Evolutionary conservation across 2,888 invertebrate species (phyloP).

Genomic region (Standfussiana lucernea): DNA sequence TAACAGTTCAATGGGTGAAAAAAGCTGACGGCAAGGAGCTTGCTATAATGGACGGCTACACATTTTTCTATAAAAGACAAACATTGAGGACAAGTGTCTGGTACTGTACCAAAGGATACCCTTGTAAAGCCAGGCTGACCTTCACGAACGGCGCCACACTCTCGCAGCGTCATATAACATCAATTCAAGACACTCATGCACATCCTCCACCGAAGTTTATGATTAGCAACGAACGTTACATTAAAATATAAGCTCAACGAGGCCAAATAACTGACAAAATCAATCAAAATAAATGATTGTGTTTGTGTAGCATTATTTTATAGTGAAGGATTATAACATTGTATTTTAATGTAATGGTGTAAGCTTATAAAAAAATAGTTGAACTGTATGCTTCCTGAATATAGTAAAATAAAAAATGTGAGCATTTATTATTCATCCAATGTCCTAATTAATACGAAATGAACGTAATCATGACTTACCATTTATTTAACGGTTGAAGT

Average conservation of each 20-base stretch:
- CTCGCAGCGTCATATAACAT: background rate
- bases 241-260: background rate
- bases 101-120: background rate
- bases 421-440: background rate
- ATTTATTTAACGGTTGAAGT: background rate
- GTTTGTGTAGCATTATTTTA: background rate
- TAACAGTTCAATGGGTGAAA: background rate
- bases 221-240: background rate
- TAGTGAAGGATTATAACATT: too few species aligned
- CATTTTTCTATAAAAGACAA: background rate
- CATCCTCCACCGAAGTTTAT: background rate
- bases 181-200: background rate
- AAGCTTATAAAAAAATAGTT: too few species aligned
- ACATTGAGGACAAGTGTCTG: background rate
- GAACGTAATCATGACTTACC: background rate
- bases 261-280: background rate
- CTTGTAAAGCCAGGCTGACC: background rate
- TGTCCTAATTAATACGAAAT: background rate
- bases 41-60: background rate
- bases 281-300: background rate
- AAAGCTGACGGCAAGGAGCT: background rate
- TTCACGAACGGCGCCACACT: background rate
- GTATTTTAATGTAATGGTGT: too few species aligned
- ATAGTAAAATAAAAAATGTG: too few species aligned
- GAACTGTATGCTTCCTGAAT: too few species aligned